Conservation (phyloP, 2,797 vertebrate species). For the Melanotaenia pygmaea region DNA sequence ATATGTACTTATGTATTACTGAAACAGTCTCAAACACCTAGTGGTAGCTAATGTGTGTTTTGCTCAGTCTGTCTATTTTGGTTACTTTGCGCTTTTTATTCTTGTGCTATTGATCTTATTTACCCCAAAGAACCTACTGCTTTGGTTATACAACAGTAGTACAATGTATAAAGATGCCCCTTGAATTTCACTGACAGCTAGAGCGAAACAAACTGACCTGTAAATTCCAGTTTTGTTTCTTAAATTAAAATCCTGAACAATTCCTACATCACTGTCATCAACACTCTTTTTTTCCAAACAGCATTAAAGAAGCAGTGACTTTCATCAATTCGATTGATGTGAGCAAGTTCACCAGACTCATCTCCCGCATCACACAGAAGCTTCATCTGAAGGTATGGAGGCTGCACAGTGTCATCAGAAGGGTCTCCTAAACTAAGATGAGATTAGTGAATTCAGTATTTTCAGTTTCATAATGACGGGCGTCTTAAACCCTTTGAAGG, state of each 20-base stretch:
- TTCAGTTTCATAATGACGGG: no score
- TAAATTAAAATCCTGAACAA: background rate
- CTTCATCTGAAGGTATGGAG: slow-evolving; percentile 92
- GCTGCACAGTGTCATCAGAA: slow-evolving; percentile 2
- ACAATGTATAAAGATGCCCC: background rate
- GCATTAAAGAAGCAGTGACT: slow-evolving; percentile 91
- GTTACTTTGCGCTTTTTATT: background rate
- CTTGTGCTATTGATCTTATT: background rate
- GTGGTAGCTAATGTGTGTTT: background rate
- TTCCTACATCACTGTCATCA: slow-evolving; percentile 6
- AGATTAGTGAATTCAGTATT: no score
- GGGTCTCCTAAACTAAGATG: no score
- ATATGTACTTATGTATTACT: background rate
- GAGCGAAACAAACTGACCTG: background rate
- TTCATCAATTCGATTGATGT: slow-evolving; percentile 89
- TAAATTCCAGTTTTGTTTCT: slow-evolving; percentile 3
- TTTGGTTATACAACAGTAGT: background rate
- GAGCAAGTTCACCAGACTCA: slow-evolving; percentile 90
- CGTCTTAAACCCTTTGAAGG: no score
- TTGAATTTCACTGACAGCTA: slow-evolving; percentile 10
- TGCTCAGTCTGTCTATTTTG: background rate
- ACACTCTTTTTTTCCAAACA: slow-evolving; percentile 62
- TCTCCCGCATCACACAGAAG: slow-evolving; percentile 92
- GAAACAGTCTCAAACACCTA: background rate
- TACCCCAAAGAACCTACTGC: background rate